phyloP scores from a whole-genome alignment of 2,888 invertebrate species.

The Synanthedon myopaeformis region DNA sequence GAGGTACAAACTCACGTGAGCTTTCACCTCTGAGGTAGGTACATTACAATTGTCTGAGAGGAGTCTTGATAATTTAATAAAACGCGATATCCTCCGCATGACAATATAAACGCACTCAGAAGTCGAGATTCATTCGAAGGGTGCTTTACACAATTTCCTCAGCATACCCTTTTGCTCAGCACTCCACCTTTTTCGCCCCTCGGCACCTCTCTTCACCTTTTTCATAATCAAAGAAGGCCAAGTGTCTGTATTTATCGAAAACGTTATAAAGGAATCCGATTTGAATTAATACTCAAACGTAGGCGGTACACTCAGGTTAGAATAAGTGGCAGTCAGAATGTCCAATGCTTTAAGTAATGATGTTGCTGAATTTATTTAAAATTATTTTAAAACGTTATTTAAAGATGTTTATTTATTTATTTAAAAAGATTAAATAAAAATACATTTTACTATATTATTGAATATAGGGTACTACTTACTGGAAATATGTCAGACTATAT shows the following conservation, averaged over 20 bases:
- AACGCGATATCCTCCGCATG: slow-evolving; percentile 22
- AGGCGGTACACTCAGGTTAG: no score
- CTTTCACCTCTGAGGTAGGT: not conserved
- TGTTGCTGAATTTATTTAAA: no score
- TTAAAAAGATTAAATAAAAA: no score
- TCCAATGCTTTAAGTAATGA: no score
- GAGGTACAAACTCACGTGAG: no score
- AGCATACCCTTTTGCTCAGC: slow-evolving; percentile 37
- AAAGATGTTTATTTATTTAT: no score
- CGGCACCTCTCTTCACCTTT: slow-evolving; percentile 47
- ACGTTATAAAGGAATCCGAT: slow-evolving; percentile 28
- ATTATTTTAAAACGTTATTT: no score
- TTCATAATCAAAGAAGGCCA: slow-evolving; percentile 50
- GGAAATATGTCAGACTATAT: no score
- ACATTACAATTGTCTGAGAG: not conserved
- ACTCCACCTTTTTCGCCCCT: slow-evolving; percentile 41
- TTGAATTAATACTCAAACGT: slow-evolving; percentile 8
- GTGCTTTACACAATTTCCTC: slow-evolving; percentile 48
- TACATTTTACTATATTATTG: no score
- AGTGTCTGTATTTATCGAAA: slow-evolving; percentile 42
- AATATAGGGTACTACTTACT: no score
- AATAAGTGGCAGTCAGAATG: no score
- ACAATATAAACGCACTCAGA: slow-evolving; percentile 42
- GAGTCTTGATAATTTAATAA: slow-evolving; percentile 19
- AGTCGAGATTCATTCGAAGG: slow-evolving; percentile 39